A percentile compares a stretch with the other conserved stretches of the same genome.
These are phyloP conservation scores for Prolemur simus DNA, from an alignment of 2,113 vertebrate genomes.

Conservation along the genomic window DNA sequence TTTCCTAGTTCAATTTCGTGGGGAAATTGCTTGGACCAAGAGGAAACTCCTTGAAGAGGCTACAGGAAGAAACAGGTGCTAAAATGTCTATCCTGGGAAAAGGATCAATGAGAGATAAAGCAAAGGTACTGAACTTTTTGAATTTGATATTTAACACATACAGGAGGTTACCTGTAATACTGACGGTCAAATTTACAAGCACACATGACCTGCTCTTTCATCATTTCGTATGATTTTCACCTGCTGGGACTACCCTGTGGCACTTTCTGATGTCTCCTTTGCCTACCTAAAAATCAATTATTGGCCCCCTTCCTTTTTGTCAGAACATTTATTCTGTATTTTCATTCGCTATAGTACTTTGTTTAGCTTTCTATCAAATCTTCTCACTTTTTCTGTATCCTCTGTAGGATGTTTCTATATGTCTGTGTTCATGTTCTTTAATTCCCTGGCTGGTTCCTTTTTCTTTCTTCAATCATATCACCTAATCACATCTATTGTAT, in stretches of 20 bases:
- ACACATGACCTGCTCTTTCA: not conserved
- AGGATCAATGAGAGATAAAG: slow-evolving; percentile 99
- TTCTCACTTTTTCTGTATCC: not conserved
- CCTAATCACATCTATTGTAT: not conserved
- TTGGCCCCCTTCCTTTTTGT: fast-evolving
- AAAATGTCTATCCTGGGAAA: slow-evolving; percentile 99
- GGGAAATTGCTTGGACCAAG: slow-evolving; percentile 98
- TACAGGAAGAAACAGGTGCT: slow-evolving; percentile 99
- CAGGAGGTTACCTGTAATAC: not conserved
- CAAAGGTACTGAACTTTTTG: slow-evolving; percentile 89
- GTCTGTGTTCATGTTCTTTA: not conserved
- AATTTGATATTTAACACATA: not conserved
- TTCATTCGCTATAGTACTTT: not conserved
- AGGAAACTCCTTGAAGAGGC: slow-evolving; percentile 99
- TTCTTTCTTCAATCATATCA: not conserved
- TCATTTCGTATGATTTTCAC: not conserved
- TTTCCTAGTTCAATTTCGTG: slow-evolving; percentile 98
- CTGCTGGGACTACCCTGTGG: not conserved
- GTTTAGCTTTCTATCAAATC: not conserved
- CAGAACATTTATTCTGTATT: not conserved
- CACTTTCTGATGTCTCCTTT: not conserved
- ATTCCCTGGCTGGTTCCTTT: not conserved
- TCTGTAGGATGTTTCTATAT: not conserved
- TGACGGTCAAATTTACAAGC: not conserved
- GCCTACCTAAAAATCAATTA: not conserved